Conservation (phyloP, 2,888 invertebrate species). For the Teinopalpus imperialis region DNA sequence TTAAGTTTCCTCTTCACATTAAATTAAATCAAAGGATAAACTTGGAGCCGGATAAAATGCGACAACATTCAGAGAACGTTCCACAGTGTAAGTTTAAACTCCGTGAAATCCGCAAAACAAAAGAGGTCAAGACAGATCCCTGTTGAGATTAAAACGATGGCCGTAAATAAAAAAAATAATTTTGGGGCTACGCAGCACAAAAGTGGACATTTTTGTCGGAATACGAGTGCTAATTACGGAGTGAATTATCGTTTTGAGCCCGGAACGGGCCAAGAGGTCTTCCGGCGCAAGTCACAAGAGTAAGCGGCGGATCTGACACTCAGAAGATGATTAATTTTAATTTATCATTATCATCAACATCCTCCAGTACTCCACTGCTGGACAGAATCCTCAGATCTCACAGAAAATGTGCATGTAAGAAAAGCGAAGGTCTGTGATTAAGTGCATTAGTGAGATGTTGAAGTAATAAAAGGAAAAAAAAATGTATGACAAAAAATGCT, state of each 20-base stretch:
- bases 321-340: too few species aligned
- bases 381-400: too few species aligned
- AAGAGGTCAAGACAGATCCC: slow-evolving; percentile 42
- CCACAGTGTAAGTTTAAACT: neutral
- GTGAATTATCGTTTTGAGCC: slow-evolving; percentile 67
- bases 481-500: too few species aligned
- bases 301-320: slow-evolving; percentile 24
- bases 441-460: too few species aligned
- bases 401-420: too few species aligned
- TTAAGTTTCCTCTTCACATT: too few species aligned
- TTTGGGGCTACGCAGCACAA: slow-evolving; percentile 52
- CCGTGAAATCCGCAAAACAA: slow-evolving; percentile 33
- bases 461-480: too few species aligned
- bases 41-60: too few species aligned
- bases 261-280: slow-evolving; percentile 32
- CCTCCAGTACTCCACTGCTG: too few species aligned
- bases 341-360: too few species aligned
- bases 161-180: slow-evolving; percentile 68
- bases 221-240: slow-evolving; percentile 74
- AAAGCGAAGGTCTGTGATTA: too few species aligned
- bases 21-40: too few species aligned
- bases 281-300: slow-evolving; percentile 28
- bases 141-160: slow-evolving; percentile 52
- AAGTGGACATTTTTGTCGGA: slow-evolving; percentile 68
- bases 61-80: slow-evolving; percentile 21